A percentile compares a stretch with the other conserved stretches of the same genome.
Evolutionary conservation across 2,113 vertebrate genomes (phyloP).

Genomic region (Triplophysa siluroides): DNA sequence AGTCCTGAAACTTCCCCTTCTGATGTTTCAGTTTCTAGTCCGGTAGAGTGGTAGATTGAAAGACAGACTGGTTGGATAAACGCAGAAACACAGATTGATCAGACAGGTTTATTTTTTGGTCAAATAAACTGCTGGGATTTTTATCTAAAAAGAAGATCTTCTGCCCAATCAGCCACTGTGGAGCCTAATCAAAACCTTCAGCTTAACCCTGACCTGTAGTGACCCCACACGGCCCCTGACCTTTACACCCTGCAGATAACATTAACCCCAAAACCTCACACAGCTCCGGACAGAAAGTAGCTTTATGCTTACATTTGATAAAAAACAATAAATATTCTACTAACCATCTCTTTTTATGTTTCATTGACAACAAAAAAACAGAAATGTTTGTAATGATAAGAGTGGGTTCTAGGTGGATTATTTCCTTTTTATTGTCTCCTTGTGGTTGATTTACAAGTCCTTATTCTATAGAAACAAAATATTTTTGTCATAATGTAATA

Average conservation of each 20-base stretch:
- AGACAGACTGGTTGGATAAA: conserved; percentile 49
- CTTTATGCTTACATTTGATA: too few relatives aligned
- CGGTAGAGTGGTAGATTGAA: neutral
- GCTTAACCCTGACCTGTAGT: conserved; percentile 46
- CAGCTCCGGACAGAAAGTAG: neutral
- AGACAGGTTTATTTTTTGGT: conserved; percentile 7
- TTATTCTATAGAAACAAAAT: too few relatives aligned
- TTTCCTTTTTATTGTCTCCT: too few relatives aligned
- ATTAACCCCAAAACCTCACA: conserved; percentile 24
- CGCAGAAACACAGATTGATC: conserved; percentile 24
- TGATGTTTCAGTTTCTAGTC: neutral
- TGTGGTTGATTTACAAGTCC: too few relatives aligned
- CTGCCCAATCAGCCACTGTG: conserved; percentile 57
- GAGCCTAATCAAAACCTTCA: conserved; percentile 49
- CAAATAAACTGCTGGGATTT: conserved; percentile 63
- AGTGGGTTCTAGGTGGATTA: too few relatives aligned
- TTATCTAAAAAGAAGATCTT: conserved; percentile 67
- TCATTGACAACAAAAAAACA: too few relatives aligned
- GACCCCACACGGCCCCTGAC: conserved; percentile 26
- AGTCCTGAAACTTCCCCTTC: neutral
- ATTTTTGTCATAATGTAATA: too few relatives aligned
- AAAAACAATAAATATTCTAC: too few relatives aligned
- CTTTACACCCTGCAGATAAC: conserved; percentile 47
- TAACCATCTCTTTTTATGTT: too few relatives aligned
- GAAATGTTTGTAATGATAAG: too few relatives aligned